Percentiles rank a stretch among this genome's conserved stretches.
phyloP scores from a whole-genome alignment of 2,113 vertebrate genomes.

The Dromaius novaehollandiae region DNA sequence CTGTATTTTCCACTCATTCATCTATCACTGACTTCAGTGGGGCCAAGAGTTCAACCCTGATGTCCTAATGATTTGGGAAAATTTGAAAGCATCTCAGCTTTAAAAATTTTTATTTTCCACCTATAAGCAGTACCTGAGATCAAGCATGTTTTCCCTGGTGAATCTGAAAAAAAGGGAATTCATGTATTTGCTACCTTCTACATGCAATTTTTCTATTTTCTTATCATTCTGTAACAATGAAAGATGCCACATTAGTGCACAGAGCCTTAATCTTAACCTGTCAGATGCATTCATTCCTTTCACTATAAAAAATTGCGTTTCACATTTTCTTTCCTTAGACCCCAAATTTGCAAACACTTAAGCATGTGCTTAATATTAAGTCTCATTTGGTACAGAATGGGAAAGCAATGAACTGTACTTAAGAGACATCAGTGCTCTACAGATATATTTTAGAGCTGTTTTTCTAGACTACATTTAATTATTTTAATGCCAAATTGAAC shows the following conservation, averaged over 20 bases:
- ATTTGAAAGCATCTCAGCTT: conserved; percentile 4
- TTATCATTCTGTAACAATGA: conserved; percentile 65
- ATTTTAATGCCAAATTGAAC: conserved; percentile 43
- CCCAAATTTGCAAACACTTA: conserved; percentile 58
- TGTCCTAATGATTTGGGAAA: conserved; percentile 22
- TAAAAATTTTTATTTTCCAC: neutral
- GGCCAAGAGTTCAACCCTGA: conserved; percentile 4
- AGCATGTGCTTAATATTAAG: conserved; percentile 60
- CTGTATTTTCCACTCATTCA: neutral
- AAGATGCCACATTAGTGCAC: conserved; percentile 55
- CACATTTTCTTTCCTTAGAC: conserved; percentile 41
- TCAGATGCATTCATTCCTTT: conserved; percentile 57
- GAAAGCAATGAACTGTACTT: conserved; percentile 42
- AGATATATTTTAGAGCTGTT: conserved; percentile 48
- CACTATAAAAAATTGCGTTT: conserved; percentile 56
- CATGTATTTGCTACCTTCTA: conserved; percentile 41
- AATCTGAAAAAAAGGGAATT: conserved; percentile 29
- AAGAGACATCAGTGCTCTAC: conserved; percentile 24
- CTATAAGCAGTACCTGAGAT: conserved; percentile 24
- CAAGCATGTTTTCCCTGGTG: conserved; percentile 25
- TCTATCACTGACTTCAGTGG: neutral
- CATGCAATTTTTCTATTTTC: conserved; percentile 69
- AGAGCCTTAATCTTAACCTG: conserved; percentile 61
- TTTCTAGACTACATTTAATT: conserved; percentile 50
- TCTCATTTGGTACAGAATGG: conserved; percentile 30